These are phyloP conservation scores for Gymnothorax javanicus DNA, from an alignment of 2,797 vertebrate genomes.

Conservation along the genomic window DNA sequence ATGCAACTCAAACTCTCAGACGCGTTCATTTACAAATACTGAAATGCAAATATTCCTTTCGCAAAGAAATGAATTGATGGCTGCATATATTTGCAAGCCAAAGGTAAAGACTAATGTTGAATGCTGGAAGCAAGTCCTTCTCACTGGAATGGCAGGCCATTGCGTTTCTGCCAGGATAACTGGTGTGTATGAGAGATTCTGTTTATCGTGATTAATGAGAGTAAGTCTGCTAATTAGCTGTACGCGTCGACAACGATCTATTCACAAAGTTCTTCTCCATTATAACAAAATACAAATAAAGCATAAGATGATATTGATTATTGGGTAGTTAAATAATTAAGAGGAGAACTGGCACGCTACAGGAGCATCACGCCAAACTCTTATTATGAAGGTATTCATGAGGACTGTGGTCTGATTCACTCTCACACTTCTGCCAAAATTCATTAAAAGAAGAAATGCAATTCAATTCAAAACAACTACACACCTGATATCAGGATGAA, in stretches of 20 bases:
- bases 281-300: neutral
- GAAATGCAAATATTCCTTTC: neutral
- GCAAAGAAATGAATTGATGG: neutral
- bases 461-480: neutral
- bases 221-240: neutral
- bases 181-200: neutral
- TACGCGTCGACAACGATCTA: neutral
- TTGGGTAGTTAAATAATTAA: neutral
- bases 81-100: neutral
- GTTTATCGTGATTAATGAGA: neutral
- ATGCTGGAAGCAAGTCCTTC: neutral
- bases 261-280: neutral
- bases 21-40: neutral
- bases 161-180: neutral
- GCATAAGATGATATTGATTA: neutral
- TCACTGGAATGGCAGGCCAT: neutral
- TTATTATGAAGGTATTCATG: neutral
- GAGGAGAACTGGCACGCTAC: neutral
- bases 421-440: constrained; percentile 1
- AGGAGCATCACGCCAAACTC: neutral
- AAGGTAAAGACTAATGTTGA: neutral
- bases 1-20: no score
- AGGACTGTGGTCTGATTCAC: neutral
- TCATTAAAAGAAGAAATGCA: neutral
- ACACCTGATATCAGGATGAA: neutral